Base-by-base conservation (phyloP, 2,113 vertebrate species). In the Passerina amoena region DNA sequence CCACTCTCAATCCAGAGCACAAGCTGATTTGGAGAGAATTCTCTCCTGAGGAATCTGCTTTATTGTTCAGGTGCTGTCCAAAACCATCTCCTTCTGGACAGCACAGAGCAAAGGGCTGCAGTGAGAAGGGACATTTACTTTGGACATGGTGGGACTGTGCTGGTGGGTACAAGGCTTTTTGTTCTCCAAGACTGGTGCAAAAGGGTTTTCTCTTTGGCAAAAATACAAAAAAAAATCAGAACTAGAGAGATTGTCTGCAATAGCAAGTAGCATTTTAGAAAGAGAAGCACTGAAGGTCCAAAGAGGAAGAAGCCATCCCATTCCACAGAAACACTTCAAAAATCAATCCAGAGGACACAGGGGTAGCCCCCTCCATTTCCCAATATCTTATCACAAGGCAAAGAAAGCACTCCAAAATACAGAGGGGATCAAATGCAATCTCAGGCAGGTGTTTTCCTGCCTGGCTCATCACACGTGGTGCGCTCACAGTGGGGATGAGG, bases 401-500 rank as follows among this genome's bases (percentile, higher is more conserved):
- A 91, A 44, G 71, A 64, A 83, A 75, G 12, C 15, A 38, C 24
- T 86, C 30, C 63, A 42, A 63, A 48, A n/a, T 12, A 35, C 0
- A 4, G 13, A 82, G 5, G 8, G 5, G 3, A 40, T 42, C 25
- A 47, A 18, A 28, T 9, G 10, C 59, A 78, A 15, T 2, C 12
- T 82, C 40, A 21, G 31, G 10, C 1, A 17, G 27, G 3, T 40
- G 76, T 79, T 79, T 48, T 92, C 66, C 37, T 64, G 44, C 63
- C 50, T 57, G 27, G 22, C 40, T n/a, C 8, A 86, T 13, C 24
- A 23, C 1, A 4, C 45, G 21, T 1, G 3, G 6, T 30, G 38
- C 11, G 38, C 38, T 38, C 38, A 38, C 38, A 50, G 8, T 8
- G 6, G 28, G 33, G 38, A 14, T 2, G 5, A 27, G 1, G 1